Base-by-base conservation (phyloP, 64 coral and sea anemone genomes). In the Catalaphyllia jardinei region DNA sequence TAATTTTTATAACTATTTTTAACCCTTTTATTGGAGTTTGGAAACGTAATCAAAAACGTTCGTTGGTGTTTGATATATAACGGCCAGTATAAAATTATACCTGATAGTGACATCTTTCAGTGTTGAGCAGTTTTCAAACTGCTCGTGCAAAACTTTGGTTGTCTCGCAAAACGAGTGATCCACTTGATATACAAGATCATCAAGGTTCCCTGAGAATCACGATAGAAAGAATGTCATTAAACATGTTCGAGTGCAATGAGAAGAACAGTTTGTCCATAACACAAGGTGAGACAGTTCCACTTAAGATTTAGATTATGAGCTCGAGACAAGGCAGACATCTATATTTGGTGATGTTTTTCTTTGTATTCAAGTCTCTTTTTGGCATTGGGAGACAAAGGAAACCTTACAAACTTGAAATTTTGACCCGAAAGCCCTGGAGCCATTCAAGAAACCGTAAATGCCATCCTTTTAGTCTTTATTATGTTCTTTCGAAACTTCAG, bases 91-190 rank as follows among this genome's bases (percentile, higher is more conserved):
- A 27, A 80, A 35, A 4, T 49, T 4, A 19, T 80, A 93, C 95
- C 95, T 97, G 2, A 97, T 49, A 29, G 87, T 91, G 33, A 97
- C 84, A 22, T 89, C 88, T 75, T 77, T 97, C 17, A 97, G 88
- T 14, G 91, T 94, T 61, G 92, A 75, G 38, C 88, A 93, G 72
- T 97, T 97, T 64, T 88, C 93, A 76, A 97, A 97, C 77, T 97
- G 91, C 19, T 97, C 95, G 31, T 97, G 95, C 38, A 97, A 80
- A 28, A 86, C 83, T 71, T 97, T 93, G 24, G 95, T 92, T 57
- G 88, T 97, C 31, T 94, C 95, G 61, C 95, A 97, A 24, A 97
- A 97, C 61, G 87, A 91, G 78, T 93, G 76, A 18, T 97, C 95
- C 25, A 89, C 88, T 35, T 93, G 91, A 55, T 83, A 25, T 0